Base-by-base conservation (phyloP, 2,888 invertebrate genomes). In the Stenotaenia linearis region DNA sequence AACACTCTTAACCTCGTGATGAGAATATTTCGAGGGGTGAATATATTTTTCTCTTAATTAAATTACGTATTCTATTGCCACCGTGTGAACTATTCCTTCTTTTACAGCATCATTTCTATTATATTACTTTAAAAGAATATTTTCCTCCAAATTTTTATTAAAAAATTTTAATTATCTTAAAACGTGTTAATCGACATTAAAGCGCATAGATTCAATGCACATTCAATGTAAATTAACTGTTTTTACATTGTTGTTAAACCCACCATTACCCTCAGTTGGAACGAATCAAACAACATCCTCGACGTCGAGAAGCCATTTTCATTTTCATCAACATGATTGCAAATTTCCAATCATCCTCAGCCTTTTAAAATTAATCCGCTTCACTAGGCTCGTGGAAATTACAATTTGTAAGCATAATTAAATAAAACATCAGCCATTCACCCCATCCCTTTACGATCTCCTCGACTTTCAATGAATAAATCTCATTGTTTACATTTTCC, bases 51-150 rank as follows among this genome's bases (percentile, higher is more conserved):
- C 12, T 69, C 5, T 69, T 69, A 69, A 69, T 69, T 69, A 69
- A 69, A 69, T 69, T 69, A 69, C 69, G 69, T 69, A 69, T 69
- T 69, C 69, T 69, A 69, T 28, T 28, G n/a, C 28, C 28, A 69
- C 69, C 69, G n/a, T 15, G 69, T 69, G 69, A 69, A 69, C 25
- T 69, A 50, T 69, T 69, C 69, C 28, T 7, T 50, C 50, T 50
- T 50, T 69, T 25, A 23, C 10, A 69, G 25, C 69, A 69, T 69
- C 23, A 69, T 69, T 69, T 28, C 69, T 69, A 7, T 25, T 69
- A 25, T 69, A 69, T 28, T 69, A 69, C 23, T 69, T 23, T 28
- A 25, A 50, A 50, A 5, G 23, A 69, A 9, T 25, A 69, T 25
- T 28, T 25, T 28, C 25, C 10, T 6, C 32, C 32, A 32, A 32